These are phyloP conservation scores for Mergus octosetaceus DNA, from an alignment of 2,797 vertebrate genomes.

Conservation along the genomic window DNA sequence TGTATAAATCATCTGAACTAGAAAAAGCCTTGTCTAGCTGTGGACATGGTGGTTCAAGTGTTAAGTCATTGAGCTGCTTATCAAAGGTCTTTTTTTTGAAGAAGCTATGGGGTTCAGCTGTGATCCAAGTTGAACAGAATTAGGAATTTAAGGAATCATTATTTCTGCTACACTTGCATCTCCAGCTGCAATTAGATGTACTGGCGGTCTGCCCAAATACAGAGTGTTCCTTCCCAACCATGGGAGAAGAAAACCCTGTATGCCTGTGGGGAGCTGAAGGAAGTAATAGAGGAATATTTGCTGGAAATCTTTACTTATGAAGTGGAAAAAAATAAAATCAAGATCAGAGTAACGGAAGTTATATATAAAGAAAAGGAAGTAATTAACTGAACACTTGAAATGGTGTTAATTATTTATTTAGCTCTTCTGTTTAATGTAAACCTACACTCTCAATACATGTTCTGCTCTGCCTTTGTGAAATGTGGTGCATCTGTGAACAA, in stretches of 20 bases:
- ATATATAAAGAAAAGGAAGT: neutral
- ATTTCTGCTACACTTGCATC: neutral
- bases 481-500: fast-evolving
- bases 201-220: neutral
- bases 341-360: neutral
- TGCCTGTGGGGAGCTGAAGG: neutral
- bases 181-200: neutral
- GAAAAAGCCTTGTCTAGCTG: neutral
- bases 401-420: neutral
- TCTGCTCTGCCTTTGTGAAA: neutral
- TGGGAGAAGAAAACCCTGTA: neutral
- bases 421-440: neutral
- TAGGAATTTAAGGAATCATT: neutral
- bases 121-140: neutral
- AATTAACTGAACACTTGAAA: neutral
- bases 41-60: neutral
- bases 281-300: neutral
- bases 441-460: fast-evolving
- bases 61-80: neutral
- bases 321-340: neutral
- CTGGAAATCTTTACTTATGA: neutral
- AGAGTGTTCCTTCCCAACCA: fast-evolving
- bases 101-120: neutral
- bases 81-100: neutral
- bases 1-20: neutral